phyloP scores from a whole-genome alignment of 2,797 vertebrate species.

The Sebastes minor region DNA sequence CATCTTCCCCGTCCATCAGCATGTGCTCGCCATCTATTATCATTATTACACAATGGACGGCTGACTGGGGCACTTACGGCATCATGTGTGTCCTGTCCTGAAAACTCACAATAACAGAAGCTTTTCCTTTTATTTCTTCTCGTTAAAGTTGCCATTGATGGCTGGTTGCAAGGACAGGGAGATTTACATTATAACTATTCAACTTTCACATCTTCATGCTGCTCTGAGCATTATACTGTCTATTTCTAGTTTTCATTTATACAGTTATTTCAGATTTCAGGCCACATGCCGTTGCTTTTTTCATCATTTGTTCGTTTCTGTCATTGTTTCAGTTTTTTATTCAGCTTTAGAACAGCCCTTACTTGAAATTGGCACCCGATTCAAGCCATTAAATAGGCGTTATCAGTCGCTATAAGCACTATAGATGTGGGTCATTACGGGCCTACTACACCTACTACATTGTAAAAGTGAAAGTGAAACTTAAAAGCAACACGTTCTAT shows the following conservation, averaged over 20 bases:
- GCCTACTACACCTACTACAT: too few species aligned
- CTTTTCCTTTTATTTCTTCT: background rate
- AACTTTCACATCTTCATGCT: background rate
- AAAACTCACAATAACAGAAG: background rate
- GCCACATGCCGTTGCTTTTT: background rate
- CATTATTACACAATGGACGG: slow-evolving; percentile 34
- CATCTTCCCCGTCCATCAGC: slow-evolving; percentile 25
- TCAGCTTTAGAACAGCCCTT: background rate
- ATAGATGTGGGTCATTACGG: too few species aligned
- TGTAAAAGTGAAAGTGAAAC: too few species aligned
- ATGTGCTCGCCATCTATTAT: slow-evolving; percentile 50
- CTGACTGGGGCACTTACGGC: slow-evolving; percentile 25
- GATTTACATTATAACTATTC: background rate
- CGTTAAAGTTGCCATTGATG: too few species aligned
- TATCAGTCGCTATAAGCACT: too few species aligned
- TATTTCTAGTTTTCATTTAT: background rate
- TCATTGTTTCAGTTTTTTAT: background rate
- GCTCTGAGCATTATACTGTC: background rate
- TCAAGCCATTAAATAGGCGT: too few species aligned
- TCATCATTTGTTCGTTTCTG: background rate
- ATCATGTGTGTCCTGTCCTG: background rate
- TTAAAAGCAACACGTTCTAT: too few species aligned
- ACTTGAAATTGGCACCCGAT: background rate
- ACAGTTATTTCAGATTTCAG: background rate
- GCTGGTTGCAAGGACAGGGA: background rate